Evolutionary conservation across 2,888 invertebrate genomes (phyloP), one percentile per base, ranked within the genome.

Genomic region (Aleiodes testaceus): DNA sequence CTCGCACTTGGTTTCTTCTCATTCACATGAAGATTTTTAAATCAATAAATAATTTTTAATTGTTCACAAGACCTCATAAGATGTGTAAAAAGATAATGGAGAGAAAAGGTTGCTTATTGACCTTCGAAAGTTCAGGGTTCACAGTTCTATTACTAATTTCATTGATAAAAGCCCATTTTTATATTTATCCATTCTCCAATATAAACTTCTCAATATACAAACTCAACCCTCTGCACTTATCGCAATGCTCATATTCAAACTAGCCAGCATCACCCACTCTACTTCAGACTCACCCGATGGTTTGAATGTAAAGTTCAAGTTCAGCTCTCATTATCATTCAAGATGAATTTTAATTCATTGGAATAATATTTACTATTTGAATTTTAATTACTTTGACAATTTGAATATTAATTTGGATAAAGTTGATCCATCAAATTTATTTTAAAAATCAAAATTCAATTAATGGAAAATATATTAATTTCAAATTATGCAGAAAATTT

Each of bases 121-220:
- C 69, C 65, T 72, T 69, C 66, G 30, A 73, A 73, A 74, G 77
- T 74, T 77, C 74, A 75, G 36, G 70, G 75, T 75, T 77, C 69
- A 72, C 69, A 22, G 16, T 20, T 45, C 45, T 45, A 47, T 20
- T 45, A 20, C 12, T 16, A 36, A 59, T 36, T 59, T 42, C 59
- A 59, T 59, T 59, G 18, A 59, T 16, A 16, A 59, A 59, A 42
- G 1, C 36, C 9, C 11, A 59, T 59, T 59, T 36, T 18, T 42
- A 59, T 42, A 36, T 36, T 36, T 9, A 36, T 6, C 36, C 9
- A 26, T 36, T 7, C 36, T 36, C 36, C 7, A 2, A n/a, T n/a
- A n/a, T n/a, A n/a, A n/a, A n/a, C n/a, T n/a, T n/a, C n/a, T n/a
- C n/a, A n/a, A n/a, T n/a, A n/a, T n/a, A n/a, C n/a, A n/a, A n/a